phyloP scores from a whole-genome alignment of 2,113 vertebrate species.

The Pteruthius melanotis region DNA sequence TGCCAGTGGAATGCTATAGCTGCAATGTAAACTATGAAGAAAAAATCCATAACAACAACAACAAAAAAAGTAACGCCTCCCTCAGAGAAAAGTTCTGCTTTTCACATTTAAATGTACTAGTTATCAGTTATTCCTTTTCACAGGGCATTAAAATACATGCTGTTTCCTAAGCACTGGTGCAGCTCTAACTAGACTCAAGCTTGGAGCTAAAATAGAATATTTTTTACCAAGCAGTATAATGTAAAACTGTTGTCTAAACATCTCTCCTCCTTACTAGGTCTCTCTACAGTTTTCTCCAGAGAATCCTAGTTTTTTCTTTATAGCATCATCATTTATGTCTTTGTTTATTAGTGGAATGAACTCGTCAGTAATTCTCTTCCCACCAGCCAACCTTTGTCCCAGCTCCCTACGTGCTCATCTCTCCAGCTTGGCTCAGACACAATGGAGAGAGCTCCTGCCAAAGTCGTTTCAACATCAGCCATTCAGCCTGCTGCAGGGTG shows the following conservation, averaged over 20 bases:
- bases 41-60: constrained; percentile 60
- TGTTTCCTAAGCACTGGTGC: constrained; percentile 59
- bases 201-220: constrained; percentile 62
- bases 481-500: neutral
- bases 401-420: constrained; percentile 20
- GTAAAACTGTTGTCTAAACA: constrained; percentile 60
- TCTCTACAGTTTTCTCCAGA: constrained; percentile 37
- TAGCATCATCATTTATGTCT: constrained; percentile 19
- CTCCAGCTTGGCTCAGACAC: constrained; percentile 4
- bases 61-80: constrained; percentile 12
- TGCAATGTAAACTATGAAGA: constrained; percentile 56
- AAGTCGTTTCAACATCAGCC: constrained; percentile 1
- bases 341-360: constrained; percentile 59
- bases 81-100: constrained; percentile 59
- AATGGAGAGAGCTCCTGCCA: constrained; percentile 41
- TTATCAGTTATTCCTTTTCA: constrained; percentile 69
- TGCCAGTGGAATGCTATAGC: constrained; percentile 43
- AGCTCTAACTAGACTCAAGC: constrained; percentile 55
- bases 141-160: constrained; percentile 68
- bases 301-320: constrained; percentile 14
- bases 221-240: constrained; percentile 63
- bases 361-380: constrained; percentile 29
- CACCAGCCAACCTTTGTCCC: constrained; percentile 1
- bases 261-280: constrained; percentile 40
- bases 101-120: constrained; percentile 71